Evolutionary conservation across 2,113 vertebrate species (phyloP).

Genomic region (Clarias magur): DNA sequence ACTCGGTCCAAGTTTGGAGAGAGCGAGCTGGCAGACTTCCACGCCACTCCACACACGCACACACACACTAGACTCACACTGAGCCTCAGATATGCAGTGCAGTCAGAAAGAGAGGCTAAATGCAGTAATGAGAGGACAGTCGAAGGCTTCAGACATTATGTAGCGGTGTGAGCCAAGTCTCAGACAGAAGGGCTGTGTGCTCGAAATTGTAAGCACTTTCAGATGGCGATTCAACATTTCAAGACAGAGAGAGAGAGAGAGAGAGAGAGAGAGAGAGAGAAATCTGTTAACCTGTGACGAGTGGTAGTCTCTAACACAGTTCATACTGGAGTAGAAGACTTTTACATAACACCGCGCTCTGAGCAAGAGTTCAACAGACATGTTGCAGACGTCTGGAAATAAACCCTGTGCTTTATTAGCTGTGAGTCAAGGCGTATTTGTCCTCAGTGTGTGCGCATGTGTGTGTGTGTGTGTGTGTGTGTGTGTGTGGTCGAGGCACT

Average conservation of each 20-base stretch:
- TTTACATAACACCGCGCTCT: neutral
- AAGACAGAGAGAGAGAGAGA: too few species aligned
- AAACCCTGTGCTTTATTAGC: neutral
- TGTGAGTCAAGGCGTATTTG: neutral
- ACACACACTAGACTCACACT: constrained; percentile 20
- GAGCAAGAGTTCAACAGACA: neutral
- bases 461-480: neutral
- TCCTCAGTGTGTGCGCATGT: neutral
- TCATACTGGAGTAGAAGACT: neutral
- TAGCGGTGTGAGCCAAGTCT: neutral
- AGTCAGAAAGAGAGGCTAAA: constrained; percentile 1
- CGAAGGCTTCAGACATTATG: constrained; percentile 2
- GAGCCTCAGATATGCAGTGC: constrained; percentile 22
- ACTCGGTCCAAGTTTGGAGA: constrained; percentile 55
- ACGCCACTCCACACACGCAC: constrained; percentile 22
- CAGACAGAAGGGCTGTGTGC: constrained; percentile 13
- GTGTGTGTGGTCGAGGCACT: neutral
- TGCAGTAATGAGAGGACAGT: constrained; percentile 6
- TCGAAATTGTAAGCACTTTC: neutral
- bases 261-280: too few species aligned
- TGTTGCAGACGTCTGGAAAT: neutral
- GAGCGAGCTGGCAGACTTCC: constrained; percentile 49
- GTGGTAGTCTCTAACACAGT: neutral
- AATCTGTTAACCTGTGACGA: neutral
- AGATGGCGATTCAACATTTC: neutral